Evolutionary conservation across 1,140 invertebrate genomes (phyloP), one percentile per base, ranked within the genome.

Genomic region (Geopemphigus sp.): DNA sequence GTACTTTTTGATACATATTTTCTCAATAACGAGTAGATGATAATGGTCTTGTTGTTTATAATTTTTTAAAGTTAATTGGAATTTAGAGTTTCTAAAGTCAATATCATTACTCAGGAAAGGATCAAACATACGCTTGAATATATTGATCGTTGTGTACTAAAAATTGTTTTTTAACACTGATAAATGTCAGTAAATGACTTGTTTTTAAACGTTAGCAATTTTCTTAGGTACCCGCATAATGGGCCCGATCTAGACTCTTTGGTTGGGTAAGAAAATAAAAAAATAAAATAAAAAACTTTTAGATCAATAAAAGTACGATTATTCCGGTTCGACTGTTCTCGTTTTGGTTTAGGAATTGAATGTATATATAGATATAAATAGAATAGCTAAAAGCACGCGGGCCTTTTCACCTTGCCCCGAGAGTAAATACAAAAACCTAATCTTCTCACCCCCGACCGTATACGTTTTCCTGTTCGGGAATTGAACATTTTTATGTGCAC

Each of bases 231-330:
- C 57, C 74, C 74, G 14, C 74, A 63, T 63, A 61, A 76, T 63
- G 24, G n/a, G 57, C 11, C 45, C 11, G 74, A 63, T 61, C 57
- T 61, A 78, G 32, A 78, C 74, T 63, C 47, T 45, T 50, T 59
- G 32, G 24, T 59, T 32, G 6, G 12, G n/a, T 76, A 14, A 59
- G 15, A 3, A 59, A 19, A n/a, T n/a, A 59, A 61, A 11, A 61
- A 61, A 24, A 61, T 19, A 53, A 47, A 61, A 61, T 5, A 24
- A 78, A 50, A 61, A 63, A 78, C 74, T 78, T 78, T 63, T 19
- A 47, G 74, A 78, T 78, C 74, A 78, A 78, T 78, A 78, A 78
- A 63, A 78, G 74, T 50, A n/a, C 74, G 74, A 78, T 78, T 78
- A 78, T 78, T 78, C 57, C 74, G 45, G 57, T 78, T 78, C 74